A percentile compares a stretch with the other conserved stretches of the same genome.
Evolutionary conservation across 2,797 vertebrate species (phyloP).

Genomic region (Liparis tanakae): DNA sequence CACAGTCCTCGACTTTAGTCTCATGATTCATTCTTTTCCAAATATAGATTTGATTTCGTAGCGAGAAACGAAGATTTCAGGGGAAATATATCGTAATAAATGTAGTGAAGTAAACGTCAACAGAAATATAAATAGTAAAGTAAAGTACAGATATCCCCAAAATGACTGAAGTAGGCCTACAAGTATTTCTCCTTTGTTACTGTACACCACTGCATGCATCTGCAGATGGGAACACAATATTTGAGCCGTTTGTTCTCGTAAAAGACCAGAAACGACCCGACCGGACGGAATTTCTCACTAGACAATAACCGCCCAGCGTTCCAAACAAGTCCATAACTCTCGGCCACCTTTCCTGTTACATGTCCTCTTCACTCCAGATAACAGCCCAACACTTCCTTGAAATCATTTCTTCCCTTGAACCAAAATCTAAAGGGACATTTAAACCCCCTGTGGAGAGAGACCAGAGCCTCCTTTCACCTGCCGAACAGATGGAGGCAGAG

Average conservation of each 20-base stretch:
- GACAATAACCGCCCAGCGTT: not conserved
- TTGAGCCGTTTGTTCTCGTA: not conserved
- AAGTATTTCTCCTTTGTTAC: too few relatives aligned
- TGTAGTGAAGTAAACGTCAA: too few relatives aligned
- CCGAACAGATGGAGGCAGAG: slow-evolving; percentile 41
- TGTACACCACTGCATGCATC: not conserved
- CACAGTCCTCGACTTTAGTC: too few relatives aligned
- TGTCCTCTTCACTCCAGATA: slow-evolving; percentile 23
- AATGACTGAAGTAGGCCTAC: too few relatives aligned
- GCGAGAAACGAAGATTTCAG: too few relatives aligned
- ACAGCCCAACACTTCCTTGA: slow-evolving; percentile 21
- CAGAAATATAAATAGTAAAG: too few relatives aligned
- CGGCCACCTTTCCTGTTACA: not conserved
- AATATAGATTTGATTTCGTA: too few relatives aligned
- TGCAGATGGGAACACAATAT: not conserved
- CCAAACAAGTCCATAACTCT: not conserved
- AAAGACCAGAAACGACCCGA: slow-evolving; percentile 3
- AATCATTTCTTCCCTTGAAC: slow-evolving; percentile 48
- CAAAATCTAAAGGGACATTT: slow-evolving; percentile 54
- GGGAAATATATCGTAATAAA: too few relatives aligned
- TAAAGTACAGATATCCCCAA: too few relatives aligned
- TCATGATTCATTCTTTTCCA: too few relatives aligned
- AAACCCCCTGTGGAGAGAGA: slow-evolving; percentile 65
- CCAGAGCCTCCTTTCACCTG: slow-evolving; percentile 60
- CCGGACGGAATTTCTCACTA: not conserved